phyloP scores from a whole-genome alignment of 2,797 vertebrate genomes.

The Cossypha caffra region DNA sequence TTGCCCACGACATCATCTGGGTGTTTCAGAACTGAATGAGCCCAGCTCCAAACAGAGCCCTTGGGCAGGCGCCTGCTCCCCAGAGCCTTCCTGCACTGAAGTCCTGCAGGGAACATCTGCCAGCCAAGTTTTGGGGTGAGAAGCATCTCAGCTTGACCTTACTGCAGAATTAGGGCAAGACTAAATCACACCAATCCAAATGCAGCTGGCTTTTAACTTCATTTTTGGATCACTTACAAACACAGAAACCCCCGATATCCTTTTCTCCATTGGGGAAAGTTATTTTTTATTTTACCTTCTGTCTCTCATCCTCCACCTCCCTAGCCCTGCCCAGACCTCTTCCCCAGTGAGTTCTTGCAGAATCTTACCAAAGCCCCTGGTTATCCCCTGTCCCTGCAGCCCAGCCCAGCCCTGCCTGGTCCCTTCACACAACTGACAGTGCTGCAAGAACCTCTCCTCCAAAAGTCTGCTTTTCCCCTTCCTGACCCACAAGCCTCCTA shows the following conservation, averaged over 20 bases:
- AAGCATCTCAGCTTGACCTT: background rate
- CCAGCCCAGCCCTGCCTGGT: background rate
- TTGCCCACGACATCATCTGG: background rate
- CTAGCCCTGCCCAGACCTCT: background rate
- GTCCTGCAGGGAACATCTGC: background rate
- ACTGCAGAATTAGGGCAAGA: background rate
- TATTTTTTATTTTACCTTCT: background rate
- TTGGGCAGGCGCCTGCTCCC: background rate
- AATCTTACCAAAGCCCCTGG: background rate
- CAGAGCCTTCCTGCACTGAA: background rate
- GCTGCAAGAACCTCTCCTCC: background rate
- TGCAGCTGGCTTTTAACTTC: background rate
- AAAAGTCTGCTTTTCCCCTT: background rate
- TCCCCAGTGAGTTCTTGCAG: background rate
- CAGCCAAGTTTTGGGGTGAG: background rate
- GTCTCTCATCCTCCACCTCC: background rate
- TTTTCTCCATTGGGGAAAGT: background rate
- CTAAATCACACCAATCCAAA: background rate
- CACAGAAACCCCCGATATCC: background rate
- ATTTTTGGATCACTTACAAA: background rate
- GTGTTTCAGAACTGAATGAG: background rate
- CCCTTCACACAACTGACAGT: background rate
- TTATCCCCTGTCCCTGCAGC: accelerated
- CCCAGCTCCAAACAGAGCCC: background rate
- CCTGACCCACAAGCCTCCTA: background rate